Conservation (phyloP, 2,888 invertebrate species). For the Pristionchus fissidentatus region DNA sequence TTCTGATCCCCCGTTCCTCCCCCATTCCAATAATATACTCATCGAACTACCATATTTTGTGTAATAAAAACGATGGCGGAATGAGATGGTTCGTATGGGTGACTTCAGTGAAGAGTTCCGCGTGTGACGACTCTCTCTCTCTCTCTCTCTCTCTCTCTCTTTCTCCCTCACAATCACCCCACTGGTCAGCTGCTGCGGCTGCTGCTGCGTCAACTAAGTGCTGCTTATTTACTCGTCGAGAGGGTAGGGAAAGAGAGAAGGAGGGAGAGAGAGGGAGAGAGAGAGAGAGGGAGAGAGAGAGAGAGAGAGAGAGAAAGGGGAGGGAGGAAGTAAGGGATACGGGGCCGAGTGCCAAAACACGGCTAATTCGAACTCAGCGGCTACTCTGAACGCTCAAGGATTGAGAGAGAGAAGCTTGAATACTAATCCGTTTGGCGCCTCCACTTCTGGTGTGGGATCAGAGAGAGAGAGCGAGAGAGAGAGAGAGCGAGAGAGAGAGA, state of each 20-base stretch:
- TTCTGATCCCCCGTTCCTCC: not conserved
- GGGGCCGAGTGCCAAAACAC: slow-evolving; percentile 5
- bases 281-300: not conserved
- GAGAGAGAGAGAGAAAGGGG: not conserved
- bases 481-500: no score
- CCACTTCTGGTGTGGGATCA: slow-evolving; percentile 28
- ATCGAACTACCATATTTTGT: no score
- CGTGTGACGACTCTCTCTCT: not conserved
- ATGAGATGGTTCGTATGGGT: not conserved
- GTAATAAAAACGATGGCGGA: no score
- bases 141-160: not conserved
- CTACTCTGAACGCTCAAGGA: not conserved
- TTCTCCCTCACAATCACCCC: not conserved
- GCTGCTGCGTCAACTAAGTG: not conserved
- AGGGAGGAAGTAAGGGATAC: not conserved
- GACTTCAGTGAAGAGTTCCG: no score
- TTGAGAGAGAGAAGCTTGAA: not conserved
- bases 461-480: no score
- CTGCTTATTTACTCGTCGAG: slow-evolving; percentile 14
- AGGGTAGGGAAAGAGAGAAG: not conserved
- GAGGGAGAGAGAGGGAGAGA: not conserved
- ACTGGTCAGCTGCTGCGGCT: slow-evolving; percentile 18
- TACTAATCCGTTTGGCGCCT: slow-evolving; percentile 14
- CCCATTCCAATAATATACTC: no score
- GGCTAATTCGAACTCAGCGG: not conserved